These are phyloP conservation scores for Cantharis rufa DNA, from an alignment of 2,888 invertebrate species.

Conservation along the genomic window DNA sequence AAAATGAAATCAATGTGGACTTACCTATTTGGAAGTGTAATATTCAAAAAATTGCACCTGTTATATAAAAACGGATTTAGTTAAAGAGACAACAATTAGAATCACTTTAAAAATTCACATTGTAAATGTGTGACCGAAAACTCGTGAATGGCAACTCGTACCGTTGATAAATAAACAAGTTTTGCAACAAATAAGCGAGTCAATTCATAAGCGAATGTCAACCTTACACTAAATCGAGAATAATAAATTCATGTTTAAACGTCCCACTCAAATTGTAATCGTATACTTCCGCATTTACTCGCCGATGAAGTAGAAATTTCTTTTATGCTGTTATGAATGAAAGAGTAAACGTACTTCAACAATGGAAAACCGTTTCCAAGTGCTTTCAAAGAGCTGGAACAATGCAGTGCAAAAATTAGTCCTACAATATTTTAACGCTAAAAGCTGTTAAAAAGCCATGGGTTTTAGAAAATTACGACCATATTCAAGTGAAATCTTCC, in stretches of 20 bases:
- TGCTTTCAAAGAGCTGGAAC: background rate
- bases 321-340: background rate
- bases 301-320: constrained; percentile 6
- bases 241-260: constrained; percentile 30
- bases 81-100: background rate
- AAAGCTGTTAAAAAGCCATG: background rate
- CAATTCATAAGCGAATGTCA: constrained; percentile 7
- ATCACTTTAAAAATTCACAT: background rate
- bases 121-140: background rate
- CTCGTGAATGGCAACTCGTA: background rate
- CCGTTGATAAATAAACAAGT: background rate
- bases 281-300: constrained; percentile 23
- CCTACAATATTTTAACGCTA: too few relatives aligned
- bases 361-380: background rate
- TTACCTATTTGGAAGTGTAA: background rate
- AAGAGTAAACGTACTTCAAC: background rate
- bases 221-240: constrained; percentile 16
- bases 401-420: background rate
- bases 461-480: background rate
- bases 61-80: background rate
- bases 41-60: background rate
- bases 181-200: background rate
- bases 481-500: background rate
- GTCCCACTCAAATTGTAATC: constrained; percentile 28
- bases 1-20: background rate